phyloP scores from a whole-genome alignment of 2,797 vertebrate species.

The Anguilla megastoma region DNA sequence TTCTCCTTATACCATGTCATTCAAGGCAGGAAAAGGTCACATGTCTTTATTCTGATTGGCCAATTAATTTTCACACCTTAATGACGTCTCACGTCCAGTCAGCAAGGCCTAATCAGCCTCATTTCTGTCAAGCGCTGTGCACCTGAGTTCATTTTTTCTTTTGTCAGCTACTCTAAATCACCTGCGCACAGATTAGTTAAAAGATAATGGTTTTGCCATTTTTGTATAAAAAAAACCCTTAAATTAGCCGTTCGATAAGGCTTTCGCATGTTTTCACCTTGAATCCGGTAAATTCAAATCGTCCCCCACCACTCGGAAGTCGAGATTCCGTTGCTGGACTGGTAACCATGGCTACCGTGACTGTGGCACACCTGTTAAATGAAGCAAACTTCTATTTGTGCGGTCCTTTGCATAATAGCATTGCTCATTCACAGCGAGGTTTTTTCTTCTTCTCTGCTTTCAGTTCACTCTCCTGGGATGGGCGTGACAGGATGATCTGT shows the following conservation, averaged over 20 bases:
- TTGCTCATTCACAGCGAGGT: not conserved
- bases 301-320: not conserved
- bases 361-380: not conserved
- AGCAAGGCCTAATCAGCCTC: not conserved
- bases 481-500: slow-evolving; percentile 83
- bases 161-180: not conserved
- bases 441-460: slow-evolving; percentile 46
- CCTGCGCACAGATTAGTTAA: not conserved
- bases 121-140: not conserved
- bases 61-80: not conserved
- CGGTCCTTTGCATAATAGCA: slow-evolving; percentile 1
- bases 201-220: not conserved
- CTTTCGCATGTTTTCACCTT: not conserved
- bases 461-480: slow-evolving; percentile 90
- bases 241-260: not conserved
- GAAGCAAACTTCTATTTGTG: not conserved
- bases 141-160: not conserved
- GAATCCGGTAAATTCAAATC: not conserved
- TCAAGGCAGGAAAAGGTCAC: not conserved
- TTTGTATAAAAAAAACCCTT: not conserved
- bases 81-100: not conserved
- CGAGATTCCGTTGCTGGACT: not conserved
- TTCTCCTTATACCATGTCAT: not conserved
- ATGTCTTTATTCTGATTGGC: not conserved
- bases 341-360: not conserved